Evolutionary conservation across 2,113 vertebrate genomes (phyloP).

Genomic region (Choloepus hoffmanni): DNA sequence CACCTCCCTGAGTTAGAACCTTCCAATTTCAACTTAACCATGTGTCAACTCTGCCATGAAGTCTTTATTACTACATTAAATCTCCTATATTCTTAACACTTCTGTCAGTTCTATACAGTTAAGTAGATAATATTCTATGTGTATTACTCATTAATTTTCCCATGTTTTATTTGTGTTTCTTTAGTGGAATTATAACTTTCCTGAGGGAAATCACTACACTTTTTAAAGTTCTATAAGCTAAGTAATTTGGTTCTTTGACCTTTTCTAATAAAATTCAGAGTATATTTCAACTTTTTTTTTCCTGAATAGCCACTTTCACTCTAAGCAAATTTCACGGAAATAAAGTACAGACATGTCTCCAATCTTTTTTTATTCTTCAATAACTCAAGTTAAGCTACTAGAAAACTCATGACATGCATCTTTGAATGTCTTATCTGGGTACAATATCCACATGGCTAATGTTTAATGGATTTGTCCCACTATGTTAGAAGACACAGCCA

Average conservation of each 20-base stretch:
- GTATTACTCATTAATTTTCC: background rate
- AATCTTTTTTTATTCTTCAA: background rate
- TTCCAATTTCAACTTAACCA: background rate
- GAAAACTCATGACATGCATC: background rate
- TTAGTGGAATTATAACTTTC: background rate
- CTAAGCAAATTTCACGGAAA: constrained; percentile 3
- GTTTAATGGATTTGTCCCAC: constrained; percentile 32
- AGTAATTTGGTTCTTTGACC: background rate
- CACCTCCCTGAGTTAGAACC: background rate
- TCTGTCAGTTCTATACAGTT: background rate
- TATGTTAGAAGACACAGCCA: background rate
- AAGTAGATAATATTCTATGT: background rate
- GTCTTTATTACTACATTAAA: background rate
- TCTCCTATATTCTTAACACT: background rate
- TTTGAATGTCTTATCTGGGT: constrained; percentile 20
- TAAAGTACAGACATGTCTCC: background rate
- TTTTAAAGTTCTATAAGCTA: background rate
- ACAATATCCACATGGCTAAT: background rate
- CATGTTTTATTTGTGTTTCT: background rate
- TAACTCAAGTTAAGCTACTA: background rate
- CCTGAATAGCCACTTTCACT: background rate
- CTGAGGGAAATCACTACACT: background rate
- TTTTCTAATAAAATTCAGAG: constrained; percentile 42
- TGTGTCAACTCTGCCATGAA: background rate
- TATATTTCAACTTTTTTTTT: background rate